A percentile compares a stretch with the other conserved stretches of the same genome.
Evolutionary conservation across 2,113 vertebrate genomes (phyloP).

Genomic region (Suricata suricatta): DNA sequence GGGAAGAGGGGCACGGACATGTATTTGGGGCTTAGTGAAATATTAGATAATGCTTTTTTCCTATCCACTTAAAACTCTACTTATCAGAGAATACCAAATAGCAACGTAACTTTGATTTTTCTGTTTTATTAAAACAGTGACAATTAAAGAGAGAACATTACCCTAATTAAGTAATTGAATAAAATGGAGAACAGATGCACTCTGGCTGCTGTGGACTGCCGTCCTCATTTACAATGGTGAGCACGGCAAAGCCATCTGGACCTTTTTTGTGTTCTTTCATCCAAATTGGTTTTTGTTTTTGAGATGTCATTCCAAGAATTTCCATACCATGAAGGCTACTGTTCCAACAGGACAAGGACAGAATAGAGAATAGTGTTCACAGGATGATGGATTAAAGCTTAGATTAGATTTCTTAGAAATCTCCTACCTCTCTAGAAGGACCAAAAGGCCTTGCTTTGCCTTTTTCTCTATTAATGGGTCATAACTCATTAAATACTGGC

Average conservation of each 20-base stretch:
- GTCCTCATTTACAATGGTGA: constrained; percentile 48
- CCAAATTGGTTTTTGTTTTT: constrained; percentile 68
- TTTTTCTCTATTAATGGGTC: not conserved
- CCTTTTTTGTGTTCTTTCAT: constrained; percentile 57
- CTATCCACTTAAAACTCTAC: constrained; percentile 19
- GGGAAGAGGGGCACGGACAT: not conserved
- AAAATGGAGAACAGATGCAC: constrained; percentile 73
- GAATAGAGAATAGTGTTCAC: not conserved
- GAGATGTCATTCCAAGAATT: constrained; percentile 68
- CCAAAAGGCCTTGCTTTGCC: not conserved
- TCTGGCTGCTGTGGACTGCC: constrained; percentile 63
- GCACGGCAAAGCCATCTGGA: constrained; percentile 65
- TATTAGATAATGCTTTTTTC: not conserved
- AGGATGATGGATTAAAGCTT: not conserved
- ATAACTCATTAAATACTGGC: not conserved
- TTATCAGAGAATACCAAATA: constrained; percentile 1
- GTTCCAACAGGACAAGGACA: not conserved
- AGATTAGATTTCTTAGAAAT: not conserved
- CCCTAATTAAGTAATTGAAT: constrained; percentile 74
- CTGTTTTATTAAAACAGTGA: constrained; percentile 70
- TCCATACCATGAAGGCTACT: constrained; percentile 38
- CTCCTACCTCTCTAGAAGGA: not conserved
- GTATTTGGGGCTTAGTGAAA: not conserved
- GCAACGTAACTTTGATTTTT: constrained; percentile 58
- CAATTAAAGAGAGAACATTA: constrained; percentile 66